Conservation (phyloP, 2,113 vertebrate species). For the Thinocorus orbignyianus region DNA sequence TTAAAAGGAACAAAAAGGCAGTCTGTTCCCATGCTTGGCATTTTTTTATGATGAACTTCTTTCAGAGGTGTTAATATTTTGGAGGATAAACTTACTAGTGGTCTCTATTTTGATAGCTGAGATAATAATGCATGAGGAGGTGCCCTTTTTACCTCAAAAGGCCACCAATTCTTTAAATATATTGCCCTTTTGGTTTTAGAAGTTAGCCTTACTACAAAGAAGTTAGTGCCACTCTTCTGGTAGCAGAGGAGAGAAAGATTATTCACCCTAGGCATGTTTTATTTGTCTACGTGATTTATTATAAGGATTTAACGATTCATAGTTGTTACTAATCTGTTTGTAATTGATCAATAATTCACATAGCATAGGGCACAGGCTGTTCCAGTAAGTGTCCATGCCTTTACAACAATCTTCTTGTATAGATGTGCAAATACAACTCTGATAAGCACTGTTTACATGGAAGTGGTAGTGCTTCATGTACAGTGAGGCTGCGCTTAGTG, state of each 20-base stretch:
- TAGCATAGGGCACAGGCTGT: background rate
- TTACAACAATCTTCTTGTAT: background rate
- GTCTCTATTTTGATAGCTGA: background rate
- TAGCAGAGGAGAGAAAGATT: background rate
- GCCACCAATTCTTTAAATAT: background rate
- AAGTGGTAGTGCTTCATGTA: background rate
- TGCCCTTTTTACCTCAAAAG: background rate
- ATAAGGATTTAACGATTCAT: constrained; percentile 17
- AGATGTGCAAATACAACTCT: constrained; percentile 36
- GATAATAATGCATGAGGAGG: background rate
- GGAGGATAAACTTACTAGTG: background rate
- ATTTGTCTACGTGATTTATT: constrained; percentile 46
- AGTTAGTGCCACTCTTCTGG: background rate
- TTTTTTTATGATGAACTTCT: background rate
- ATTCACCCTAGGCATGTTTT: constrained; percentile 23
- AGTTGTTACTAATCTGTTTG: constrained; percentile 49
- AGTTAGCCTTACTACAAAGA: background rate
- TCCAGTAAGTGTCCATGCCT: background rate
- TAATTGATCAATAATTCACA: constrained; percentile 62
- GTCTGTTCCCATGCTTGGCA: background rate
- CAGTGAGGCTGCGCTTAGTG: background rate
- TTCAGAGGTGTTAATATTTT: background rate
- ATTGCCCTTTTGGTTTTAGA: background rate
- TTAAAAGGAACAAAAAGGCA: background rate
- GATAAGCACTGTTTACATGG: constrained; percentile 38